A percentile compares a stretch with the other conserved stretches of the same genome.
Evolutionary conservation across 2,797 vertebrate species (phyloP).

Genomic region (Thaleichthys pacificus): DNA sequence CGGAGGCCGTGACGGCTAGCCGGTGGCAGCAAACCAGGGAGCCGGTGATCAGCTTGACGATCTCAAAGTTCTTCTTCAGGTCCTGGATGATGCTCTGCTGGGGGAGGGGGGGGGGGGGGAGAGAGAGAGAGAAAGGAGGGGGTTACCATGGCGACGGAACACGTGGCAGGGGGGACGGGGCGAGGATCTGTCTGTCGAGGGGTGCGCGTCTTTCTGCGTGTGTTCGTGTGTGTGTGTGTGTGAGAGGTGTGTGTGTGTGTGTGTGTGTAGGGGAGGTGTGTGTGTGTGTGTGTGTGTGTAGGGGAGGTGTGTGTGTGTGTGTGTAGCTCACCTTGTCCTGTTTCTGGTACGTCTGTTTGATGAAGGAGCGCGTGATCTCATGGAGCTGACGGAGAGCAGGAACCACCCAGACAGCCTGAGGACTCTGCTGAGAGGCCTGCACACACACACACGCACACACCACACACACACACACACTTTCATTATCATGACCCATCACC

Average conservation of each 20-base stretch:
- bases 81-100: slow-evolving; percentile 97
- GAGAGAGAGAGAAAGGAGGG: neutral
- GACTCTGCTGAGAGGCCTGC: slow-evolving; percentile 94
- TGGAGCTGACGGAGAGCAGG: slow-evolving; percentile 96
- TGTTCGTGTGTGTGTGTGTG: neutral
- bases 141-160: slow-evolving; percentile 3
- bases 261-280: neutral
- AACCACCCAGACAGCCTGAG: slow-evolving; percentile 97
- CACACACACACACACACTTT: slow-evolving; percentile 15
- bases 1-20: slow-evolving; percentile 85
- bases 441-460: slow-evolving; percentile 19
- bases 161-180: too few species aligned
- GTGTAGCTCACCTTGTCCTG: slow-evolving; percentile 90
- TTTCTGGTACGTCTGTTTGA: slow-evolving; percentile 99
- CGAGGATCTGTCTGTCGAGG: neutral
- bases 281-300: neutral
- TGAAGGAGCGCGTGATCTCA: slow-evolving; percentile 97
- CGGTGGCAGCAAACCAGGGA: slow-evolving; percentile 95
- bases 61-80: slow-evolving; percentile 99
- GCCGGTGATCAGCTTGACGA: slow-evolving; percentile 95
- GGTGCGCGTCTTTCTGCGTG: neutral
- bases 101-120: neutral
- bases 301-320: neutral
- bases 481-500: neutral
- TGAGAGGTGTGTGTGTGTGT: neutral